These are phyloP conservation scores for Enteromius viviparus DNA, from an alignment of 2,797 vertebrate genomes.

Conservation along the genomic window DNA sequence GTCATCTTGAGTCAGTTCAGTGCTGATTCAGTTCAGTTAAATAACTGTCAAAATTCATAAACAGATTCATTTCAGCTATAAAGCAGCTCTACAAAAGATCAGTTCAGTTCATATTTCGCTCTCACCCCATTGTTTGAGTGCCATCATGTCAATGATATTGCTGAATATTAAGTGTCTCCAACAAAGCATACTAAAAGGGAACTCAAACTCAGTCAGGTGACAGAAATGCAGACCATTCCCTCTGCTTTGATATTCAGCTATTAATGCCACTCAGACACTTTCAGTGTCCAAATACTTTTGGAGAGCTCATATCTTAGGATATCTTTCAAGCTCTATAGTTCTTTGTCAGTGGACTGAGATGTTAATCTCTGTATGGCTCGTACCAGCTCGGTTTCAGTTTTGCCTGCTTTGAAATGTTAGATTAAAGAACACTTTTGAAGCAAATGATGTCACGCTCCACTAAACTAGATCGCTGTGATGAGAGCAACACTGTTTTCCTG, in stretches of 20 bases:
- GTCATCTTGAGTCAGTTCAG: not conserved
- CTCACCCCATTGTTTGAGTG: not conserved
- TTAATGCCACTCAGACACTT: not conserved
- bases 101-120: not conserved
- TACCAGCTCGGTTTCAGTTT: slow-evolving; percentile 24
- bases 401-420: slow-evolving; percentile 43
- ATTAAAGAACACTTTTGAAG: slow-evolving; percentile 38
- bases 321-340: slow-evolving; percentile 19
- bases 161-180: not conserved
- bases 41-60: not conserved
- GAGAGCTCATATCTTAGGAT: slow-evolving; percentile 9
- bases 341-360: slow-evolving; percentile 18
- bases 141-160: not conserved
- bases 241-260: not conserved
- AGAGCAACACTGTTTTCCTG: not conserved
- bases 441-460: slow-evolving; percentile 23
- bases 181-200: not conserved
- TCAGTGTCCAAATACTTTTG: slow-evolving; percentile 3
- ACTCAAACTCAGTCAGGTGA: not conserved
- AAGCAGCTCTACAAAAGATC: not conserved
- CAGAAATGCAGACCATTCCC: not conserved
- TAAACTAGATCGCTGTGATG: slow-evolving; percentile 9
- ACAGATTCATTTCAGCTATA: not conserved
- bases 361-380: slow-evolving; percentile 10
- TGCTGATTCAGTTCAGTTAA: not conserved